A percentile compares a stretch with the other conserved stretches of the same genome.
These are phyloP conservation scores for Tinamus guttatus DNA, from an alignment of 2,113 vertebrate genomes.

Conservation along the genomic window DNA sequence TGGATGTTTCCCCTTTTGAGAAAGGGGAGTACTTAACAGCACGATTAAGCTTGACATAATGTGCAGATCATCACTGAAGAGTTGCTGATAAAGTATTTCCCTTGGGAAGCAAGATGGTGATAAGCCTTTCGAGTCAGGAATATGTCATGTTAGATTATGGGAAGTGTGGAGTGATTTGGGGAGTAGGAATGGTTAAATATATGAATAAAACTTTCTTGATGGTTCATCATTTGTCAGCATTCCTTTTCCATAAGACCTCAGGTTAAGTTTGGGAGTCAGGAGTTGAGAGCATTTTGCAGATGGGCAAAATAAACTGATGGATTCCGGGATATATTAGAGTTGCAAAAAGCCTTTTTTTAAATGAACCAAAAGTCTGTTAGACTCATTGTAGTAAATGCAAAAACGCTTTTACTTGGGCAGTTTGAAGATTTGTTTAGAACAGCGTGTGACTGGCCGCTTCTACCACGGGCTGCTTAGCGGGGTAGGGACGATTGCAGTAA, in stretches of 20 bases:
- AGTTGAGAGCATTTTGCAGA: neutral
- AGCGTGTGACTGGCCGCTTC: neutral
- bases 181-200: neutral
- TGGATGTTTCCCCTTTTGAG: neutral
- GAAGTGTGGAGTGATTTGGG: neutral
- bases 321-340: neutral
- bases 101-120: neutral
- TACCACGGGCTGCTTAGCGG: too few species aligned
- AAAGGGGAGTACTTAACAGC: neutral
- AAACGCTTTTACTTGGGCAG: neutral
- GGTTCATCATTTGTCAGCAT: neutral
- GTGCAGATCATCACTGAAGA: neutral
- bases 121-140: neutral
- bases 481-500: neutral
- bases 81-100: neutral
- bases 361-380: neutral
- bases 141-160: accelerated
- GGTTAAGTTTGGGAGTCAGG: neutral
- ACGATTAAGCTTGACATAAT: neutral
- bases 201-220: neutral
- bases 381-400: neutral
- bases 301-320: neutral
- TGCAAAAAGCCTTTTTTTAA: neutral
- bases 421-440: neutral
- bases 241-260: neutral